phyloP scores from a whole-genome alignment of 2,797 vertebrate species.

The Pangasius sanitwongsei region DNA sequence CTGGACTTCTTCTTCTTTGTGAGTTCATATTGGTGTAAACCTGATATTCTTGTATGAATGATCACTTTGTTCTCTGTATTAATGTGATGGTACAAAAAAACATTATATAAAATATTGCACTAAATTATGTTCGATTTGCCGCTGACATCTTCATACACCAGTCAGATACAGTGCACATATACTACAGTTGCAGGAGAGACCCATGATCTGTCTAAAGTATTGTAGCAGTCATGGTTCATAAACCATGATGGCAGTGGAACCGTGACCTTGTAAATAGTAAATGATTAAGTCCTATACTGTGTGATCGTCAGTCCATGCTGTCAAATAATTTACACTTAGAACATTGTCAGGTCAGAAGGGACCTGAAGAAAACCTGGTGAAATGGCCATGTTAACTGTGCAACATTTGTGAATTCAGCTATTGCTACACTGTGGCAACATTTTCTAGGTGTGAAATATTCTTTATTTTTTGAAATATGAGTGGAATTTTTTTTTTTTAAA shows the following conservation, averaged over 20 bases:
- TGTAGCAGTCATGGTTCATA: slow-evolving; percentile 48
- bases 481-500: neutral
- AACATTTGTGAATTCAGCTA: neutral
- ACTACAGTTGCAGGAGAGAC: slow-evolving; percentile 38
- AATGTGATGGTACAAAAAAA: neutral
- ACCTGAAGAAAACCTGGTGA: neutral
- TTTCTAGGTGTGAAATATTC: neutral
- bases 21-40: neutral
- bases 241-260: slow-evolving; percentile 38
- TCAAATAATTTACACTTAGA: slow-evolving; percentile 31
- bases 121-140: slow-evolving; percentile 17
- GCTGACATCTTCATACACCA: neutral
- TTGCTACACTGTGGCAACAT: neutral
- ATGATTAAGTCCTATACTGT: slow-evolving; percentile 40
- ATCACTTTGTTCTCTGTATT: neutral
- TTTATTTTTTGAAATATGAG: neutral
- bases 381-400: neutral
- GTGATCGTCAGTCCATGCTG: slow-evolving; percentile 28
- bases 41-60: neutral
- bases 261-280: slow-evolving; percentile 42
- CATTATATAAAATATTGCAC: neutral
- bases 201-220: slow-evolving; percentile 39
- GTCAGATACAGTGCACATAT: slow-evolving; percentile 20
- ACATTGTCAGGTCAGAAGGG: neutral
- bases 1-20: neutral